Base-by-base conservation (phyloP, 2,888 invertebrate genomes). In the Cataglyphis altisquamis region DNA sequence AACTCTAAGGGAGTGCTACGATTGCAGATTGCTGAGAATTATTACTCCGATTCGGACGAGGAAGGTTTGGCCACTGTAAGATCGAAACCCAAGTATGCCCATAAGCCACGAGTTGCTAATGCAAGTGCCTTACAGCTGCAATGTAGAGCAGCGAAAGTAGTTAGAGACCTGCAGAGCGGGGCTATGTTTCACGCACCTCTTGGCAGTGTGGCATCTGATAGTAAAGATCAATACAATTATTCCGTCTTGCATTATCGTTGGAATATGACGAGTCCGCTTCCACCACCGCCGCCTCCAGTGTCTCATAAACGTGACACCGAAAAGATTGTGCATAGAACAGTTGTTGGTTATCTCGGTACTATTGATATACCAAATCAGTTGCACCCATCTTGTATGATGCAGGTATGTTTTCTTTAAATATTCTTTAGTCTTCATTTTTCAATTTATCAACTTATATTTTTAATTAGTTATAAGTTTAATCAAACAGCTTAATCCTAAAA, bases 311-410 rank as follows among this genome's bases (percentile, higher is more conserved):
- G 95, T 68, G 94, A 95, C 81, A 92, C 94, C 0, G 95, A 94
- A 67, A 94, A 94, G 84, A 96, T 97, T 10, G 97, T 97, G 86
- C 97, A 97, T 92, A 97, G 97, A 89, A 98, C 98, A 0, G 97
- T 99, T 2, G 98, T 99, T 0, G 99, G 99, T 0, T 99, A 99
- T 95, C 96, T 99, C 68, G 99, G 99, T 32, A 99, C 99, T 1
- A 98, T 99, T 87, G 99, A 99, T 95, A 98, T 99, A 96, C 99
- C 99, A 0, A 97, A 97, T 94, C 97, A 98, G 89, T 96, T 98
- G 63, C 96, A 97, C 74, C 96, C 97, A 66, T 97, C 97, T 60
- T 97, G 97, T 18, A 97, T 98, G 80, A 95, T 97, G 89, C 96
- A 96, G 93, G 96, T 96, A 84, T 73, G 73, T 70, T 18, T 10